A percentile compares a stretch with the other conserved stretches of the same genome.
These are phyloP conservation scores for Anhinga rufa DNA, from an alignment of 2,113 vertebrate species.

Conservation along the genomic window DNA sequence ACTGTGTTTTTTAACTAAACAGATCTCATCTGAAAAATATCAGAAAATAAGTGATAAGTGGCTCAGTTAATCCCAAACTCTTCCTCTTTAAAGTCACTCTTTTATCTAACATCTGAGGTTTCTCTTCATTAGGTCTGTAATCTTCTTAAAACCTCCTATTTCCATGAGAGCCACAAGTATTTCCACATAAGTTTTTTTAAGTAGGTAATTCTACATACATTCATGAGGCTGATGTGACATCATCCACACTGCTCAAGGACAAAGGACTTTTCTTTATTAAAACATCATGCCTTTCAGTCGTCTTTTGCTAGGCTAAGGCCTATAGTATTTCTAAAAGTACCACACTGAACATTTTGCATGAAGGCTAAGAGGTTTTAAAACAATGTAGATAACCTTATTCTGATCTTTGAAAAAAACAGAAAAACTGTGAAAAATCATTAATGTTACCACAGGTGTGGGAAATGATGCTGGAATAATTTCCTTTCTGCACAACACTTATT, in stretches of 20 bases:
- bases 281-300: neutral
- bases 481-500: slow-evolving; percentile 28
- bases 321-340: neutral
- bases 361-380: neutral
- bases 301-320: neutral
- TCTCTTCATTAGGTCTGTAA: slow-evolving; percentile 15
- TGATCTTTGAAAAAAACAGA: neutral
- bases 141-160: slow-evolving; percentile 11
- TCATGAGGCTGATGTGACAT: slow-evolving; percentile 29
- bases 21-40: neutral
- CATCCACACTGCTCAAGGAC: slow-evolving; percentile 3
- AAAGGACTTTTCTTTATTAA: slow-evolving; percentile 32
- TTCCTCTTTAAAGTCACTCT: neutral
- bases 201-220: slow-evolving; percentile 24
- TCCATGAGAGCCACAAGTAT: slow-evolving; percentile 4
- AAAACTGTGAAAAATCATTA: slow-evolving; percentile 29
- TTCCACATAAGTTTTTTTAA: neutral
- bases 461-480: slow-evolving; percentile 51
- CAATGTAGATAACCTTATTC: neutral
- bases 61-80: neutral
- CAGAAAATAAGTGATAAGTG: neutral
- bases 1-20: neutral
- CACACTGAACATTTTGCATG: neutral
- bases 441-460: slow-evolving; percentile 54
- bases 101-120: slow-evolving; percentile 9